Base-by-base conservation (phyloP, 2,113 vertebrate genomes). In the Vulpes vulpes region DNA sequence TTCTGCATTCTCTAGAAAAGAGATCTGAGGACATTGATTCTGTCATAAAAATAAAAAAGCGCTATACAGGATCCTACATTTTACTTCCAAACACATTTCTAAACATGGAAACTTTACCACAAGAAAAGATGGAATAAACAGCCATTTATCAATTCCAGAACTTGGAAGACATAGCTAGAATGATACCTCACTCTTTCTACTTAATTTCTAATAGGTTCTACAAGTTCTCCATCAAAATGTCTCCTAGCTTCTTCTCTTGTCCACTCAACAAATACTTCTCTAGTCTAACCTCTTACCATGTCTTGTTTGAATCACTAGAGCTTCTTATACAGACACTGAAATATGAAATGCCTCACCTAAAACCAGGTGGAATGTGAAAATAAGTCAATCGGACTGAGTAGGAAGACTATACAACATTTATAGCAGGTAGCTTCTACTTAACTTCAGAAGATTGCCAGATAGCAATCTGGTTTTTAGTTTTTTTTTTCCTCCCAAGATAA, bases 91-190 rank as follows among this genome's bases (percentile, higher is more conserved):
- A 38, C 9, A 65, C 12, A 4, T 60, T 95, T 91, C 69, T 91
- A 79, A 97, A 96, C 93, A 57, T 69, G 23, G 91, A 96, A 95
- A 8, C 0, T 88, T n/a, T 51, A 87, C 43, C 43, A 62, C 22
- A 76, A 51, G 30, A 55, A 74, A 16, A 91, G 32, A 55, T 43
- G 3, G 22, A 49, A 69, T 19, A 73, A 91, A 30, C 1, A 53
- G 8, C n/a, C 91, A 7, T 67, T 51, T 87, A 7, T 87, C 35
- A 6, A 25, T 60, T 9, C 19, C 74, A 71, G 92, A 80, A 74
- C 14, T 35, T 55, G 10, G 59, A 94, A 94, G 49, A 78, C 1
- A n/a, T 62, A 82, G 76, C 35, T 92, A 49, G 90, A 92, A 65
- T 69, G 16, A 73, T 30, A 38, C 20, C 25, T 96, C n/a, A 60